phyloP scores from a whole-genome alignment of 2,113 vertebrate genomes.

The Mirounga angustirostris region DNA sequence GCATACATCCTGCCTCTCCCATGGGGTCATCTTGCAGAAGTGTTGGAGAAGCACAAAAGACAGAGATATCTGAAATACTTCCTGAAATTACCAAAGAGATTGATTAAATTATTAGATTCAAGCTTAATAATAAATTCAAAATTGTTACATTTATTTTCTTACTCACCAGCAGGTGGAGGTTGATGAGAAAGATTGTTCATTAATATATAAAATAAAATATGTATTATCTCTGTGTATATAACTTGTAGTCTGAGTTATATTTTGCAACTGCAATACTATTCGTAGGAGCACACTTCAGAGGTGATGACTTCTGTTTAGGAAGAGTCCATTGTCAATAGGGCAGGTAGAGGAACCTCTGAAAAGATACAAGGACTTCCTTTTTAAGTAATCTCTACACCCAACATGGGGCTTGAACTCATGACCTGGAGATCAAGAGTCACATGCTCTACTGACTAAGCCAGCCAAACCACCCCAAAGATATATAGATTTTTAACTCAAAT shows the following conservation, averaged over 20 bases:
- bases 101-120: not conserved
- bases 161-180: not conserved
- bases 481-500: not conserved
- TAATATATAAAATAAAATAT: not conserved
- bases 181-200: not conserved
- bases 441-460: not conserved
- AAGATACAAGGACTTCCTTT: not conserved
- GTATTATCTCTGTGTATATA: not conserved
- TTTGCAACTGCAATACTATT: not conserved
- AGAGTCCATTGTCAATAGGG: not conserved
- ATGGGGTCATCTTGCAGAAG: not conserved
- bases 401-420: not conserved
- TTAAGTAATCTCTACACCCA: not conserved
- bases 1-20: not conserved
- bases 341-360: not conserved
- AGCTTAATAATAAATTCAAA: not conserved
- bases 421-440: not conserved
- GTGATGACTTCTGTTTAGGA: not conserved
- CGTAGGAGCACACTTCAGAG: not conserved
- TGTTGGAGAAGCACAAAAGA: not conserved
- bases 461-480: not conserved
- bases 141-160: not conserved
- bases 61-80: not conserved
- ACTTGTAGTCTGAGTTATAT: not conserved
- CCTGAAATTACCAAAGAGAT: not conserved